Base-by-base conservation (phyloP, 1,140 invertebrate genomes). In the Glossosoma conforme region DNA sequence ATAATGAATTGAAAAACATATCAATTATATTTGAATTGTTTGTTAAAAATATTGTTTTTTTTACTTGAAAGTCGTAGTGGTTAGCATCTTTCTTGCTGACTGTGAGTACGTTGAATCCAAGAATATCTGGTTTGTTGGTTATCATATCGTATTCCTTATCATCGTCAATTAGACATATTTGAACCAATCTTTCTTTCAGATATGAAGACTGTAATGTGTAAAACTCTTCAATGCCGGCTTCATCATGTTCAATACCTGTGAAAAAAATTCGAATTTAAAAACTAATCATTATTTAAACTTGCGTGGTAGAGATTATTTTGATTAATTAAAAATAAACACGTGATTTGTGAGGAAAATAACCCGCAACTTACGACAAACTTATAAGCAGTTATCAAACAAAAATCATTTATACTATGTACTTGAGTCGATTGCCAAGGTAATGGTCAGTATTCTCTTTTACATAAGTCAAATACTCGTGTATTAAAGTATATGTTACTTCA, bases 151-250 rank as follows among this genome's bases (percentile, higher is more conserved):
- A 52, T 24, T 57, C 4, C 1, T 22, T 18, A 9, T 46, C 45
- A 32, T 57, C 55, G 28, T 57, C 55, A 2, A 33, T 11, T 13
- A 57, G 11, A 33, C 55, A 57, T 11, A 57, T 20, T 11, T 47
- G 11, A 8, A 22, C 44, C 13, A 57, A 14, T 17, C 44, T 57
- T 15, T 57, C 33, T 6, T 37, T n/a, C 11, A 57, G 45, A 10
- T 41, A 21, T 10, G 35, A 28, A 2, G 48, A 56, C 30, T 57
- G 55, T 6, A 57, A 41, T n/a, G 32, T 36, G n/a, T 32, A 24
- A 32, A 58, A 58, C 35, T 58, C 56, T 47, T 51, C 37, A 1
- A 58, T 28, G 2, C 52, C 56, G 30, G 49, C 28, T 33, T 50
- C 46, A 17, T 58, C 56, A 15, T 51, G 4, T 38, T 21, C 56